Evolutionary conservation across 2,113 vertebrate genomes (phyloP).

Genomic region (Solenodon paradoxus): DNA sequence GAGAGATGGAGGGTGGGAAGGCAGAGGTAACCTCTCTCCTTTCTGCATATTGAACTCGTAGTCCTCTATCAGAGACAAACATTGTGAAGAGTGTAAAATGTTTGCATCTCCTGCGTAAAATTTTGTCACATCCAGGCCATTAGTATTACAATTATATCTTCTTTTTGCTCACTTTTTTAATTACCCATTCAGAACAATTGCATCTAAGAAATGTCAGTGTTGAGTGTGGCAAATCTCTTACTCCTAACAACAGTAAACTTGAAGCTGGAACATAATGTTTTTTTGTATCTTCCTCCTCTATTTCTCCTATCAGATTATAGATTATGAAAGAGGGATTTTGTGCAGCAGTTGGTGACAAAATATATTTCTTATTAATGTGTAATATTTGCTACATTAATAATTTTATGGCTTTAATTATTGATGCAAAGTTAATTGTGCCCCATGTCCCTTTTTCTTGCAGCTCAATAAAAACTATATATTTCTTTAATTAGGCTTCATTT

Average conservation of each 20-base stretch:
- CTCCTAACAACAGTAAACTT: background rate
- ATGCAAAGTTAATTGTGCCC: conserved; percentile 76
- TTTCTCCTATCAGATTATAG: conserved; percentile 59
- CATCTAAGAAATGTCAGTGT: background rate
- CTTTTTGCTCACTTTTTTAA: background rate
- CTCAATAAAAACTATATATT: conserved; percentile 80
- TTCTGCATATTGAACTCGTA: background rate
- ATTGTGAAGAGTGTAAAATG: background rate
- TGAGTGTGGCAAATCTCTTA: conserved; percentile 25
- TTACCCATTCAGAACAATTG: background rate
- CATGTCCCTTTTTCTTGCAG: conserved; percentile 70
- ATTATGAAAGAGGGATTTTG: conserved; percentile 56
- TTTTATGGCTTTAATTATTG: conserved; percentile 77
- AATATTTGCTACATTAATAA: conserved; percentile 78
- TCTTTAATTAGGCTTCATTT: conserved; percentile 78
- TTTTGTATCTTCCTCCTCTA: conserved; percentile 25
- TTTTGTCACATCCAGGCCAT: background rate
- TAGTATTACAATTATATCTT: background rate
- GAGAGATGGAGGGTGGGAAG: background rate
- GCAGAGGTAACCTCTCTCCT: background rate
- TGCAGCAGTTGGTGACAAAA: conserved; percentile 67
- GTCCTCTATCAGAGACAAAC: conserved; percentile 5
- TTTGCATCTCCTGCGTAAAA: background rate
- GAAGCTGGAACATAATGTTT: background rate
- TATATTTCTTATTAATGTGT: conserved; percentile 74